Conservation (phyloP, 2,113 vertebrate species). For the Paracanthobrama guichenoti region DNA sequence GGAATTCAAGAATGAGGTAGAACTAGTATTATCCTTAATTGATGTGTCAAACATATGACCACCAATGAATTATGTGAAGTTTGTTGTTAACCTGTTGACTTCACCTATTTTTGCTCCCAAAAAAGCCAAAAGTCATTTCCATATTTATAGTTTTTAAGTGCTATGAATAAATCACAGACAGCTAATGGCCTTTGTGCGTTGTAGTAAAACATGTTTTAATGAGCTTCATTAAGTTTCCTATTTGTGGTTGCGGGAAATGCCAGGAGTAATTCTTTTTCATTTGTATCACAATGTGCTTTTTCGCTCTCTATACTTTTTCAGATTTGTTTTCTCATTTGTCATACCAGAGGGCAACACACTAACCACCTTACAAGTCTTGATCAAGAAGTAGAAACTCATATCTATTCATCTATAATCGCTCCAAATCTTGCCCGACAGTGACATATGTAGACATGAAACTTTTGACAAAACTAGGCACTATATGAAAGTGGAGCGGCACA, state of each 20-base stretch:
- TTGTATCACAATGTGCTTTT: conserved; percentile 34
- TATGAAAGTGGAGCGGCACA: not conserved
- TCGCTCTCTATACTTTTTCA: not conserved
- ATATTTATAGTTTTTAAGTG: conserved; percentile 50
- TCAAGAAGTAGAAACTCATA: not conserved
- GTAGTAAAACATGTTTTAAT: conserved; percentile 61
- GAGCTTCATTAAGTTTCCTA: conserved; percentile 57
- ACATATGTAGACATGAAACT: conserved; percentile 15
- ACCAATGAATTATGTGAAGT: not conserved
- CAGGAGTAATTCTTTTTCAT: conserved; percentile 57
- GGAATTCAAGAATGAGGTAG: not conserved
- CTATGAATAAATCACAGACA: conserved; percentile 55
- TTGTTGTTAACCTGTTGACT: not conserved
- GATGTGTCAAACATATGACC: not conserved
- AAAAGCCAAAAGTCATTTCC: conserved; percentile 48
- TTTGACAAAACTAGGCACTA: not conserved
- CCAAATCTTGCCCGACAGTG: not conserved
- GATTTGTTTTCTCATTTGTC: conserved; percentile 12
- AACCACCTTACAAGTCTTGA: conserved; percentile 3
- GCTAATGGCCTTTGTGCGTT: conserved; percentile 54
- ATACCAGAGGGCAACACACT: not conserved
- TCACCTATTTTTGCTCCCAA: not conserved
- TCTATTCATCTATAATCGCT: not conserved
- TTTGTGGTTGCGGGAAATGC: conserved; percentile 50
- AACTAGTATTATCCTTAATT: not conserved